Evolutionary conservation across 1,140 invertebrate genomes (phyloP).

Genomic region (Drosophila murphyi): DNA sequence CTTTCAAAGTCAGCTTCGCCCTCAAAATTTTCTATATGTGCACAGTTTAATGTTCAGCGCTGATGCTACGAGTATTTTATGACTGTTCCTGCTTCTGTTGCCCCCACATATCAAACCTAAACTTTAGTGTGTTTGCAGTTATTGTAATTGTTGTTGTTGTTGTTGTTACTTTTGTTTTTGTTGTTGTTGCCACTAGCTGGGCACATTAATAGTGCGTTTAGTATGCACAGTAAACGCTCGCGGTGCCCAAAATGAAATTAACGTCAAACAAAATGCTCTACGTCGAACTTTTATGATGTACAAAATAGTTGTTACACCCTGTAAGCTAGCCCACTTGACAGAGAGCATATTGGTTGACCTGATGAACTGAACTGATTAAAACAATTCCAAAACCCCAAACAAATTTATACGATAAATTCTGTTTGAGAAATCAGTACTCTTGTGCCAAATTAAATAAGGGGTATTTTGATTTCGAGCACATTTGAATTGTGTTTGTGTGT

Average conservation of each 20-base stretch:
- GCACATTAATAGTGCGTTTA: conserved; percentile 72
- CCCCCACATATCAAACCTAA: conserved; percentile 25
- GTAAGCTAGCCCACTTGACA: neutral
- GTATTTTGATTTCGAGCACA: neutral
- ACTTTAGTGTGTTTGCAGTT: conserved; percentile 21
- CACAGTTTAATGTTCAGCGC: conserved; percentile 4
- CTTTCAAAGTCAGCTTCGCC: neutral
- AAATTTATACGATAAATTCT: no score
- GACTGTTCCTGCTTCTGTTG: conserved; percentile 35
- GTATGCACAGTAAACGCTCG: conserved; percentile 70
- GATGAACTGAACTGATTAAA: no score
- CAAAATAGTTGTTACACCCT: conserved; percentile 45
- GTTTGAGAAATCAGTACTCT: neutral
- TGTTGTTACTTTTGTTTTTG: conserved; percentile 23
- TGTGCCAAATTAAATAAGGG: neutral
- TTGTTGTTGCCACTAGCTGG: conserved; percentile 15
- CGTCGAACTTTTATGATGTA: conserved; percentile 59
- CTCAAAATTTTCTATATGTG: neutral
- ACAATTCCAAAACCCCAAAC: no score
- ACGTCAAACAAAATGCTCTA: conserved; percentile 42
- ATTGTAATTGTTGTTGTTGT: conserved; percentile 23
- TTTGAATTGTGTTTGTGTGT: neutral
- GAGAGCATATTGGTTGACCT: no score
- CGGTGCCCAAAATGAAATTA: conserved; percentile 48
- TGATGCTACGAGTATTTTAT: conserved; percentile 38